These are phyloP conservation scores for Drosophila robusta DNA, from an alignment of 2,888 invertebrate species.

Conservation along the genomic window DNA sequence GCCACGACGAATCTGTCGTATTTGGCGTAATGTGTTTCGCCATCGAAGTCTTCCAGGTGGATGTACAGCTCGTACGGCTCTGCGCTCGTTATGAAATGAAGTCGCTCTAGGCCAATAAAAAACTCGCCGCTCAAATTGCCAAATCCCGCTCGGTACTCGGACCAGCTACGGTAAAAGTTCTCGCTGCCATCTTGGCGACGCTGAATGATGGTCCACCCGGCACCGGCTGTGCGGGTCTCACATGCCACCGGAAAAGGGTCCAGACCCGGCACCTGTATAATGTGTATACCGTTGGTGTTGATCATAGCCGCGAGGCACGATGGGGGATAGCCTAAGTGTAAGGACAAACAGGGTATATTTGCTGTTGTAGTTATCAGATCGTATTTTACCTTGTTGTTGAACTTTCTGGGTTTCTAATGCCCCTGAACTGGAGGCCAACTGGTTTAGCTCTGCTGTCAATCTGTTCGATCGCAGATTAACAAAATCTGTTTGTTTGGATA, in stretches of 20 bases:
- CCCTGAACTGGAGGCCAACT: constrained; percentile 18
- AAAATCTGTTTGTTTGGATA: not conserved
- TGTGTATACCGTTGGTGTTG: constrained; percentile 57
- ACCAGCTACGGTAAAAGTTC: constrained; percentile 88
- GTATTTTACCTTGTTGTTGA: constrained; percentile 8
- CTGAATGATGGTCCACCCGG: constrained; percentile 90
- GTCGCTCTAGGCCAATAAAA: constrained; percentile 89
- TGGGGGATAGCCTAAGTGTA: constrained; percentile 40
- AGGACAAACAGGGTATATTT: not conserved
- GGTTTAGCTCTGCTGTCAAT: constrained; percentile 34
- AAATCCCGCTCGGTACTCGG: constrained; percentile 89
- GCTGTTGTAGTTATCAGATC: not conserved
- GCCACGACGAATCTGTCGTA: constrained; percentile 89
- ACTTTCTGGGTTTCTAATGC: not conserved
- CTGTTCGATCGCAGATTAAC: constrained; percentile 17
- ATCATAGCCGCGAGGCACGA: constrained; percentile 69
- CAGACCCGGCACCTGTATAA: constrained; percentile 82
- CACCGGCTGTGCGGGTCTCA: constrained; percentile 76
- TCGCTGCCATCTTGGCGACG: constrained; percentile 89
- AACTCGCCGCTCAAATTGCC: constrained; percentile 89
- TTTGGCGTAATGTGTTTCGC: constrained; percentile 86
- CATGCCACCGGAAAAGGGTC: constrained; percentile 53
- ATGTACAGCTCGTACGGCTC: constrained; percentile 87
- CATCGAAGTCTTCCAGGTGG: constrained; percentile 88
- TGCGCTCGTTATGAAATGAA: constrained; percentile 85